Base-by-base conservation (phyloP, 2,113 vertebrate species). In the Fulica atra region DNA sequence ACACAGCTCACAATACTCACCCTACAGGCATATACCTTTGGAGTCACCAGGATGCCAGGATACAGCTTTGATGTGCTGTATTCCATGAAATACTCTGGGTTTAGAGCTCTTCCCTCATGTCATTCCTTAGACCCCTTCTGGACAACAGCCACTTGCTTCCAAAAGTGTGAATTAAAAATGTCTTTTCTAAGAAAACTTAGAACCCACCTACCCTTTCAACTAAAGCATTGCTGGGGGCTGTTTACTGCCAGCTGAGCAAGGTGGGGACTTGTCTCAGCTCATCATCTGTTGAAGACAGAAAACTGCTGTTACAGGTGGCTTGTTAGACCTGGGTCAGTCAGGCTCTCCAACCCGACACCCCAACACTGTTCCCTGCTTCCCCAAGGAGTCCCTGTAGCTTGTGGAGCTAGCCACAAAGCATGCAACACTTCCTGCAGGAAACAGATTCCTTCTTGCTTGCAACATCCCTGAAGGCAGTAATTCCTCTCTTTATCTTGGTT, bases 351-450 rank as follows among this genome's bases (percentile, higher is more conserved):
- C 61, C 29, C 8, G 25, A 8, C 24, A 29, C 16, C 25, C 16
- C 76, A 36, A 0, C 0, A 1, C 5, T 0, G 11, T 21, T 42
- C 74, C 42, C n/a, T 86, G 23, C 72, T 84, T 56, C 38, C 38
- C 42, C n/a, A 21, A 28, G 31, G 42, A 78, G 50, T 63, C 46
- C 7, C 33, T 48, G 9, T 13, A 5, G 66, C 18, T 78, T 81
- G 36, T 78, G 25, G 11, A 74, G 21, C 40, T 33, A 19, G 21
- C 60, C 71, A 8, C 16, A 44, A 57, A 78, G 11, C 33, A 24
- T 14, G 0, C 24, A 79, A 24, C 84, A 15, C 38, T 72, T 46
- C 60, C 6, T 66, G n/a, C 46, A 71, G 73, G 20, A 65, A 92
- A 14, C 64, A 35, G 40, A 28, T 90, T 65, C 31, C 68, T 36